These are phyloP conservation scores for Drosophila pruinosa DNA, from an alignment of 1,140 invertebrate genomes.

Conservation along the genomic window DNA sequence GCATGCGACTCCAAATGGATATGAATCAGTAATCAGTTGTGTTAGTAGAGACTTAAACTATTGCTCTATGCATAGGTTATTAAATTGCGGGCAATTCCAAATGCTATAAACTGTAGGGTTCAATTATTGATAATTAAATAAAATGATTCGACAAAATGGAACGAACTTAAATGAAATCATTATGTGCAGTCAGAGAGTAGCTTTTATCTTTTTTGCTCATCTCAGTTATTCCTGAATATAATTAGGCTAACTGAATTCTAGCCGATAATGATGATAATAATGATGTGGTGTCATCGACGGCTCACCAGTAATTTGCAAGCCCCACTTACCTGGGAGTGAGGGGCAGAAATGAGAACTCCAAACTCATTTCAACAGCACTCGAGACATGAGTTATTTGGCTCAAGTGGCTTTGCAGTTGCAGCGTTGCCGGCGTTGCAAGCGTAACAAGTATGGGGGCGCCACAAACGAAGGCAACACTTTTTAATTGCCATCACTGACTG, in stretches of 20 bases:
- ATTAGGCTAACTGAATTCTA: conserved; percentile 26
- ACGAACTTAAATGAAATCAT: conserved; percentile 13
- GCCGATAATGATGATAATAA: conserved; percentile 19
- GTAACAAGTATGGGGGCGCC: conserved; percentile 10
- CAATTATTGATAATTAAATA: not conserved
- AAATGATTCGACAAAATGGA: conserved; percentile 5
- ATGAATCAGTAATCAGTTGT: not conserved
- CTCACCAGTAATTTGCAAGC: not conserved
- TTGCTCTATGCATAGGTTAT: not conserved
- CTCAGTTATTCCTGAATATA: conserved; percentile 19
- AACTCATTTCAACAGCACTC: conserved; percentile 60
- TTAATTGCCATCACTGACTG: conserved; percentile 1
- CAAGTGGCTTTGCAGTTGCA: conserved; percentile 30
- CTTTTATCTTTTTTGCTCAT: conserved; percentile 23
- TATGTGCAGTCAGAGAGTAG: not conserved
- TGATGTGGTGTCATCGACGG: conserved; percentile 27
- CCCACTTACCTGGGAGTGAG: conserved; percentile 18
- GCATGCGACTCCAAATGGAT: not conserved
- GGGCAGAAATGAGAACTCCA: conserved; percentile 24
- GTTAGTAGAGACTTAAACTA: not conserved
- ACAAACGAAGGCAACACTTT: not conserved
- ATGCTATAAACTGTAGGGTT: not conserved
- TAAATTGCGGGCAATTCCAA: not conserved
- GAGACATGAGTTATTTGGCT: conserved; percentile 62
- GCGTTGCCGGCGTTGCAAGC: not conserved